These are phyloP conservation scores for Agonopterix heracliana DNA, from an alignment of 2,888 invertebrate genomes.

Conservation along the genomic window DNA sequence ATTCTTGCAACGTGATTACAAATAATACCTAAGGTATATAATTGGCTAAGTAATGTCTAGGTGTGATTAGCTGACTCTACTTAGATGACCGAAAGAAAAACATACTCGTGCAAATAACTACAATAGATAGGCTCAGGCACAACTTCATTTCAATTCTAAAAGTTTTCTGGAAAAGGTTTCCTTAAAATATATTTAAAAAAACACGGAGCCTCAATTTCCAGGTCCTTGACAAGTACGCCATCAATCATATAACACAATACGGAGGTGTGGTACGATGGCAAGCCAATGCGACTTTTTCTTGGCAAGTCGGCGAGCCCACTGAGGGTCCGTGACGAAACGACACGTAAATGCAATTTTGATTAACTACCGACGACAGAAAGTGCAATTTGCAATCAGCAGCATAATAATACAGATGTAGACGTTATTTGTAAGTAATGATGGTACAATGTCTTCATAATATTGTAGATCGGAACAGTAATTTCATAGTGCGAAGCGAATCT, in stretches of 20 bases:
- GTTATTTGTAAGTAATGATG: constrained; percentile 28
- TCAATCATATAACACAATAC: constrained; percentile 49
- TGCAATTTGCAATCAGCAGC: constrained; percentile 37
- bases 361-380: constrained; percentile 43
- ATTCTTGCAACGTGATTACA: too few species aligned
- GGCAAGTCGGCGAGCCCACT: constrained; percentile 20
- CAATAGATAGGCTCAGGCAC: too few species aligned
- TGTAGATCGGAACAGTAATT: too few species aligned
- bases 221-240: constrained; percentile 22
- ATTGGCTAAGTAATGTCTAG: too few species aligned
- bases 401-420: constrained; percentile 55
- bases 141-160: too few species aligned
- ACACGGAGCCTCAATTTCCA: background rate
- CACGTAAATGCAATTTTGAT: constrained; percentile 70
- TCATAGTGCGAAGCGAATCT: too few species aligned
- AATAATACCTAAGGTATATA: too few species aligned
- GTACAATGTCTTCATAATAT: background rate
- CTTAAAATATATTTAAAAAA: too few species aligned
- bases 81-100: too few species aligned
- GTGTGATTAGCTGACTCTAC: too few species aligned
- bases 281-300: constrained; percentile 40
- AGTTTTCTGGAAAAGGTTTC: too few species aligned
- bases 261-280: constrained; percentile 31
- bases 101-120: too few species aligned
- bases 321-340: constrained; percentile 53